phyloP scores from a whole-genome alignment of 2,113 vertebrate species.

The Oncorhynchus tshawytscha region DNA sequence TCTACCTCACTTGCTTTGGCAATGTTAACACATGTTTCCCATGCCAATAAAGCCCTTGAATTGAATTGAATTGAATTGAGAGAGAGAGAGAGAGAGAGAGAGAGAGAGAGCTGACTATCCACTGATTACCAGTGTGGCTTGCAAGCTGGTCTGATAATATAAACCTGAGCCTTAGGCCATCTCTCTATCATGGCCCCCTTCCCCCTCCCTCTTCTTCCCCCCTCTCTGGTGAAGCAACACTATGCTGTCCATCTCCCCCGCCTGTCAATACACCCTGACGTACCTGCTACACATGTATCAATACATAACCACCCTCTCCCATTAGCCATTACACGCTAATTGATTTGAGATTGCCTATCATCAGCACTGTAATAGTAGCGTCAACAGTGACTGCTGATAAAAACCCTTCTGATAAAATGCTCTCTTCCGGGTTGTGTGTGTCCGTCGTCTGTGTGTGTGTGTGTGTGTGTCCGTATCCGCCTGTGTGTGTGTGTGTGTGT shows the following conservation, averaged over 20 bases:
- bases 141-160: constrained; percentile 57
- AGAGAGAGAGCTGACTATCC: constrained; percentile 10
- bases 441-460: not conserved
- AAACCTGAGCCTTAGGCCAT: constrained; percentile 57
- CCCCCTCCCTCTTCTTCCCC: not conserved
- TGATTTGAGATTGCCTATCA: constrained; percentile 87
- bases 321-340: constrained; percentile 84
- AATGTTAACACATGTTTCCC: too few species aligned
- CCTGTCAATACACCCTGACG: constrained; percentile 75
- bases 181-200: constrained; percentile 45
- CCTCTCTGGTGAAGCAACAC: constrained; percentile 29
- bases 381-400: constrained; percentile 50
- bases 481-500: too few species aligned
- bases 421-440: not conserved
- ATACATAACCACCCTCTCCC: constrained; percentile 80
- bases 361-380: constrained; percentile 57
- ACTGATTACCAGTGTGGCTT: constrained; percentile 54
- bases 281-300: constrained; percentile 83
- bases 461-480: not conserved
- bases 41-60: too few species aligned
- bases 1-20: too few species aligned
- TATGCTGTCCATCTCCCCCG: constrained; percentile 68
- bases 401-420: constrained; percentile 49
- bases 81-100: too few species aligned
- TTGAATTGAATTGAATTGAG: too few species aligned